These are phyloP conservation scores for Austrolebias charrua DNA, from an alignment of 2,797 vertebrate species.

Conservation along the genomic window DNA sequence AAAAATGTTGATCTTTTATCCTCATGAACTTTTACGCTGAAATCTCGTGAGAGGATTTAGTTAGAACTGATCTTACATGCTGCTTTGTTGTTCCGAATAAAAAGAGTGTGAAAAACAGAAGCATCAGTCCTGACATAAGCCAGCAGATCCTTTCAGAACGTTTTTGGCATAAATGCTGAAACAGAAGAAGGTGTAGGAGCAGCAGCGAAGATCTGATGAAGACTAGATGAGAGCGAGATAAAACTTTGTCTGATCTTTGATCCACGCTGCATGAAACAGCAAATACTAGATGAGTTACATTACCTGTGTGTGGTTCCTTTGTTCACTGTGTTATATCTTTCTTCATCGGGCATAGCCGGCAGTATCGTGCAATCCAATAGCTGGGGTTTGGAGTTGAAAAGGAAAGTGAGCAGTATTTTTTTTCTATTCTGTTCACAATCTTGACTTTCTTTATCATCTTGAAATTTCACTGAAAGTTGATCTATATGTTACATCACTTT, in stretches of 20 bases:
- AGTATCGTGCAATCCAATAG: conserved; percentile 11
- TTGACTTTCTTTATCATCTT: conserved; percentile 9
- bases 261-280: conserved; percentile 29
- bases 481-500: background rate
- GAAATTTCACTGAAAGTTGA: conserved; percentile 12
- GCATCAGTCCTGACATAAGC: conserved; percentile 20
- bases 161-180: conserved; percentile 45
- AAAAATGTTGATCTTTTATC: conserved; percentile 8
- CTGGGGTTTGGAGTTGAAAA: background rate
- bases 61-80: conserved; percentile 3
- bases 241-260: conserved; percentile 58
- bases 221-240: conserved; percentile 37
- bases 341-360: conserved; percentile 26
- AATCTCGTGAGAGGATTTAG: conserved; percentile 7
- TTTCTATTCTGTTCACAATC: background rate
- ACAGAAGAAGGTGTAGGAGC: conserved; percentile 36
- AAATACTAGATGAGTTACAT: conserved; percentile 40
- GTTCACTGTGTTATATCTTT: conserved; percentile 25
- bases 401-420: conserved; percentile 9
- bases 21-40: background rate
- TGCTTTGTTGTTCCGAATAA: conserved; percentile 7
- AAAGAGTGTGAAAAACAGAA: conserved; percentile 31
- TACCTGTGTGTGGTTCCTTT: conserved; percentile 54
- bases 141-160: conserved; percentile 36
- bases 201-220: conserved; percentile 41